Base-by-base conservation (phyloP, 1,140 invertebrate species). In the Myzus persicae region DNA sequence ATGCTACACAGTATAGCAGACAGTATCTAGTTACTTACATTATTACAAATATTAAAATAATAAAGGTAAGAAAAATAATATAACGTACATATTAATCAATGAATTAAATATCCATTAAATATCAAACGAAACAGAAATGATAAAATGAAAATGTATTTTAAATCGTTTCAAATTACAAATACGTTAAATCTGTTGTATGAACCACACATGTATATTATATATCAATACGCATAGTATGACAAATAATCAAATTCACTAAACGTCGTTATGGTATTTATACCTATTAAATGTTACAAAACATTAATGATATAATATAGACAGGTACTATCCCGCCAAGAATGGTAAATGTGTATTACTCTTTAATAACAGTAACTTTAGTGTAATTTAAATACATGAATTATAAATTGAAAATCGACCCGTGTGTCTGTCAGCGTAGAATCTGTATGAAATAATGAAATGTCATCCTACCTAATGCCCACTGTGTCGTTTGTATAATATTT, bases 341-440 rank as follows among this genome's bases (percentile, higher is more conserved):
- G 11, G 26, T 87, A n/a, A 31, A n/a, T 46, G 42, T 31, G 0
- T 67, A 59, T 31, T 31, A 59, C 54, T 59, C 31, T n/a, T n/a
- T 31, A 31, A 11, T 4, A 67, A n/a, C 11, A 11, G 3, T 11
- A n/a, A 67, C 11, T 46, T 24, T 6, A 9, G 44, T 48, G 7
- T 36, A 48, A 88, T 48, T 88, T 88, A 48, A 46, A 36, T 36
- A 48, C 85, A 48, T 48, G n/a, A 48, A 48, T 88, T 88, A 88
- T 88, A 48, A 88, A 88, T 88, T 2, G 18, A 1, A 48, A 36
- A 36, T 36, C 44, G 20, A 9, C n/a, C n/a, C 85, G 31, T 48
- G 2, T n/a, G 85, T 88, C 18, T 88, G 38, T 48, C 20, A 88
- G 0, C 20, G 14, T 31, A 11, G 11, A n/a, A 31, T 44, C n/a